phyloP scores from a whole-genome alignment of 2,888 invertebrate genomes.

The Drosophila meridionalis region DNA sequence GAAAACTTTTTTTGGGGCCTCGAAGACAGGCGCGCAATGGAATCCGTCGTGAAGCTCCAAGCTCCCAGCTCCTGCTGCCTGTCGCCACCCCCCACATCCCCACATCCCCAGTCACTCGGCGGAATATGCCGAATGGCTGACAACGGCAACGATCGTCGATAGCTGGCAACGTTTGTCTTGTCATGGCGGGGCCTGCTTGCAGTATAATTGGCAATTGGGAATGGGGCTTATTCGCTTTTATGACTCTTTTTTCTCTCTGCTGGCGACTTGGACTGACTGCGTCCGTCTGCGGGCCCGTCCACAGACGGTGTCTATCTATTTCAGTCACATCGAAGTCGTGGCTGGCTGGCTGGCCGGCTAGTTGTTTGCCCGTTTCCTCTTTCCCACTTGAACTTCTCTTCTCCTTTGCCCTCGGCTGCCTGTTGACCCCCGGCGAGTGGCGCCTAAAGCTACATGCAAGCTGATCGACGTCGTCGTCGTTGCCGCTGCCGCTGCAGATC shows the following conservation, averaged over 20 bases:
- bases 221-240: constrained; percentile 74
- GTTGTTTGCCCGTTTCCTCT: constrained; percentile 59
- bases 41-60: constrained; percentile 58
- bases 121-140: constrained; percentile 58
- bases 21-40: constrained; percentile 43
- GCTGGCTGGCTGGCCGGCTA: constrained; percentile 64
- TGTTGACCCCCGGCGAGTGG: constrained; percentile 72
- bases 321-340: constrained; percentile 76
- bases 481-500: constrained; percentile 27
- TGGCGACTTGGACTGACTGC: constrained; percentile 41
- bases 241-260: constrained; percentile 63
- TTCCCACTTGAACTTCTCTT: constrained; percentile 31
- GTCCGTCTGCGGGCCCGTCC: constrained; percentile 28
- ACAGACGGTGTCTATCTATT: constrained; percentile 58
- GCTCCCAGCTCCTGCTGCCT: constrained; percentile 24
- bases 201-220: constrained; percentile 81
- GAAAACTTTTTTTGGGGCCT: constrained; percentile 14
- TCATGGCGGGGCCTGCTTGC: constrained; percentile 45
- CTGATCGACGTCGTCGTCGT: constrained; percentile 21
- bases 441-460: constrained; percentile 68
- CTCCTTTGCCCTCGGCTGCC: constrained; percentile 23
- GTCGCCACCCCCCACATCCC: neutral
- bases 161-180: constrained; percentile 77
- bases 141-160: constrained; percentile 74
- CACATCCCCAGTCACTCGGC: constrained; percentile 8